These are phyloP conservation scores for Cephus pygmeus DNA, from an alignment of 2,888 invertebrate species.

Conservation along the genomic window DNA sequence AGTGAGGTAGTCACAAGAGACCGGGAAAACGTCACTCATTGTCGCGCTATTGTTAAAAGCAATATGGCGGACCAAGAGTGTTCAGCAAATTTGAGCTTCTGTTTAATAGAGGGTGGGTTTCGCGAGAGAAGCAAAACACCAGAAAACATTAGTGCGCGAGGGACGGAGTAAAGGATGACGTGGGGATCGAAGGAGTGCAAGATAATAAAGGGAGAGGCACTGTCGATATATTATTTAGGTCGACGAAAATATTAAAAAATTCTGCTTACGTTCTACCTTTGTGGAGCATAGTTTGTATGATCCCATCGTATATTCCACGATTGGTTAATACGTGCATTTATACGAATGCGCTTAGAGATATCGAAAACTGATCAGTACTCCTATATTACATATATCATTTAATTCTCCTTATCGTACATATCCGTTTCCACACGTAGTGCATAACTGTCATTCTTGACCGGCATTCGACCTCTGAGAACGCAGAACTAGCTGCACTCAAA, in stretches of 20 bases:
- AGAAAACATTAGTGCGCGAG: neutral
- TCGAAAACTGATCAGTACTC: too few relatives aligned
- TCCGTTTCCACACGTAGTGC: neutral
- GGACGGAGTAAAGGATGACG: neutral
- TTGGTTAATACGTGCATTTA: neutral
- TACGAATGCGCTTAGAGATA: too few relatives aligned
- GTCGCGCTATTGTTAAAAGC: neutral
- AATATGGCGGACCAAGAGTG: neutral
- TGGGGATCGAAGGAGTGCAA: neutral
- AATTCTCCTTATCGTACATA: neutral
- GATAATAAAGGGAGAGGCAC: neutral
- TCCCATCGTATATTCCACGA: neutral
- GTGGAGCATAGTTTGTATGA: neutral
- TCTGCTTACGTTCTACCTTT: neutral
- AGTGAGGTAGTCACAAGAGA: neutral
- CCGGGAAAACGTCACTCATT: neutral
- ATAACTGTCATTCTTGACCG: neutral
- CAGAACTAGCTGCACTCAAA: neutral
- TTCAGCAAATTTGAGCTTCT: neutral
- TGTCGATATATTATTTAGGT: neutral
- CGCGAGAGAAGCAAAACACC: neutral
- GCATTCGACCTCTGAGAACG: neutral
- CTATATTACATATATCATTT: neutral
- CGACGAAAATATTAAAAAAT: neutral
- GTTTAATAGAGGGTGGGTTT: neutral